phyloP scores from a whole-genome alignment of 2,113 vertebrate genomes.

The Pica pica region DNA sequence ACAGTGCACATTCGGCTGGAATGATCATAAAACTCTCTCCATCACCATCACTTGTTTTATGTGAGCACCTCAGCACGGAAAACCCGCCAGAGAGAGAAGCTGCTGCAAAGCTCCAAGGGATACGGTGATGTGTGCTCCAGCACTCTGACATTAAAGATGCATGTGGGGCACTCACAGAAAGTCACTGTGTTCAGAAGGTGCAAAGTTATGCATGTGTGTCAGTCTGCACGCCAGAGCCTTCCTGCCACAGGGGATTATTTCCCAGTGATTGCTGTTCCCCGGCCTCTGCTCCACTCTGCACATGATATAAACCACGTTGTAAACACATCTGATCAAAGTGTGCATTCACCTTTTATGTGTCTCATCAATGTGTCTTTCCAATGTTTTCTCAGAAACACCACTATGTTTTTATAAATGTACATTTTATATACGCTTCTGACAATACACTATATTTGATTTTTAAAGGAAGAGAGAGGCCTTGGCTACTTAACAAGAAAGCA shows the following conservation, averaged over 20 bases:
- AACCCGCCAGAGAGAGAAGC: neutral
- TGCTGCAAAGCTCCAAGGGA: neutral
- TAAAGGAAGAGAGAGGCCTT: slow-evolving; percentile 50
- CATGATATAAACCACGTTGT: slow-evolving; percentile 62
- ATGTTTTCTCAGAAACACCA: slow-evolving; percentile 52
- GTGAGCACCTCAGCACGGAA: neutral
- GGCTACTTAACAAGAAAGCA: slow-evolving; percentile 47
- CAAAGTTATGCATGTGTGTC: neutral
- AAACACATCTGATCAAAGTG: slow-evolving; percentile 67
- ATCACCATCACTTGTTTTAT: neutral
- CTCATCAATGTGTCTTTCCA: slow-evolving; percentile 52
- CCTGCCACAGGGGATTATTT: slow-evolving; percentile 54
- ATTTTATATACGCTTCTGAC: slow-evolving; percentile 56
- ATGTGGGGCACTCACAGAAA: neutral
- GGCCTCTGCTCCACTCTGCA: slow-evolving; percentile 58
- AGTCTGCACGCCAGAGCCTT: neutral
- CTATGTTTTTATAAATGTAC: slow-evolving; percentile 54
- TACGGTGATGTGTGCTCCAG: neutral
- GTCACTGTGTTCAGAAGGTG: neutral
- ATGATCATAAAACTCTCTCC: neutral
- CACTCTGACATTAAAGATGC: neutral
- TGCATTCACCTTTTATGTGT: slow-evolving; percentile 61
- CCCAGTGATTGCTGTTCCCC: slow-evolving; percentile 53
- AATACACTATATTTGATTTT: slow-evolving; percentile 49
- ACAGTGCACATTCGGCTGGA: neutral